phyloP scores from a whole-genome alignment of 2,113 vertebrate genomes.

The Monopterus albus region DNA sequence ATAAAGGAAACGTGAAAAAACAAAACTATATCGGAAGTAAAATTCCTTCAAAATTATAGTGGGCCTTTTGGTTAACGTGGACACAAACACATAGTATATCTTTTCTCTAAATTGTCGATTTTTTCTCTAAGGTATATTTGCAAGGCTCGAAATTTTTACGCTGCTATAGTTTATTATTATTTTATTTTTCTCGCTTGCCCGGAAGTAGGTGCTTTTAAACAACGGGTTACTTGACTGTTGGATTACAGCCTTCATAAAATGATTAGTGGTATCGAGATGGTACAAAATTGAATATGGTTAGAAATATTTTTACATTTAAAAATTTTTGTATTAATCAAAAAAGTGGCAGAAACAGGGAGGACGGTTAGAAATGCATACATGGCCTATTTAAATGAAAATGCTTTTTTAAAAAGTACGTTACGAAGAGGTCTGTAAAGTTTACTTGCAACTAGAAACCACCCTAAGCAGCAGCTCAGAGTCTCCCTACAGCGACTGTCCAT shows the following conservation, averaged over 20 bases:
- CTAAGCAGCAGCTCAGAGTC: slow-evolving; percentile 27
- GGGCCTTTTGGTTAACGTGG: not conserved
- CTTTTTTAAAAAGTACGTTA: too few relatives aligned
- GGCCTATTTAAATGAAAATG: too few relatives aligned
- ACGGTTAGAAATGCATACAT: too few relatives aligned
- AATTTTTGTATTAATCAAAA: too few relatives aligned
- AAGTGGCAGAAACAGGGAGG: too few relatives aligned
- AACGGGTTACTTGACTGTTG: not conserved
- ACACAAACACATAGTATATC: too few relatives aligned
- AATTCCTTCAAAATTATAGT: not conserved
- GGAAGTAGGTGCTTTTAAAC: not conserved
- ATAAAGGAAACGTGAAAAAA: not conserved
- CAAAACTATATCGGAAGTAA: not conserved
- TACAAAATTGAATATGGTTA: too few relatives aligned
- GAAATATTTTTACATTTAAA: too few relatives aligned
- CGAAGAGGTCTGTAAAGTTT: not conserved
- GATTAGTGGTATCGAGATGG: too few relatives aligned
- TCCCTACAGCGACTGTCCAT: slow-evolving; percentile 58
- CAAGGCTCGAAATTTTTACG: too few relatives aligned
- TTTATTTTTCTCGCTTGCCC: not conserved
- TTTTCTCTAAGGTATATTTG: too few relatives aligned
- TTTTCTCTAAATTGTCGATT: too few relatives aligned
- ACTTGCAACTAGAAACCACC: slow-evolving; percentile 43
- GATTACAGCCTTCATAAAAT: not conserved
- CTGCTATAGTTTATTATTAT: not conserved